Evolutionary conservation across 2,888 invertebrate genomes (phyloP).

Genomic region (Aphodius granarius): DNA sequence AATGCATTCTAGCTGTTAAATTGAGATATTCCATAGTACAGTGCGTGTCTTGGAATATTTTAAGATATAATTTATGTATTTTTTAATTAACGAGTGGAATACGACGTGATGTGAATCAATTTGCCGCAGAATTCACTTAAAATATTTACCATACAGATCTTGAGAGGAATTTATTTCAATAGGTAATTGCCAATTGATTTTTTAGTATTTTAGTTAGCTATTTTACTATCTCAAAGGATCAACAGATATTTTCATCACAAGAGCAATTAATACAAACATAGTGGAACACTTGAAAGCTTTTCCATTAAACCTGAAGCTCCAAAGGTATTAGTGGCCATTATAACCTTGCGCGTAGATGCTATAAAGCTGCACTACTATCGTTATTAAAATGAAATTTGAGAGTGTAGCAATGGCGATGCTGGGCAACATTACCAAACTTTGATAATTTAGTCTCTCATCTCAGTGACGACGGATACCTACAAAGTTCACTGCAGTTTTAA

Average conservation of each 20-base stretch:
- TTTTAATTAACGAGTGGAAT: not conserved
- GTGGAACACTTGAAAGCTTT: not conserved
- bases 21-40: not conserved
- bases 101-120: not conserved
- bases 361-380: not conserved
- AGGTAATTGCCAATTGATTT: too few species aligned
- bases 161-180: too few species aligned
- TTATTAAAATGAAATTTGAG: not conserved
- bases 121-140: not conserved
- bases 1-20: not conserved
- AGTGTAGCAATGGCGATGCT: not conserved
- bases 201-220: too few species aligned
- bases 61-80: not conserved
- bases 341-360: not conserved
- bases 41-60: not conserved
- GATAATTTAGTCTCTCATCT: not conserved
- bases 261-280: too few species aligned
- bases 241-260: too few species aligned
- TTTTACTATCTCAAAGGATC: too few species aligned
- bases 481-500: not conserved
- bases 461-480: not conserved
- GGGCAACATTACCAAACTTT: not conserved
- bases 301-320: not conserved
- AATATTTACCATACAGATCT: too few species aligned
- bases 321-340: not conserved